Evolutionary conservation across 1,140 invertebrate species (phyloP).

Genomic region (Caenorhabditis tropicalis): DNA sequence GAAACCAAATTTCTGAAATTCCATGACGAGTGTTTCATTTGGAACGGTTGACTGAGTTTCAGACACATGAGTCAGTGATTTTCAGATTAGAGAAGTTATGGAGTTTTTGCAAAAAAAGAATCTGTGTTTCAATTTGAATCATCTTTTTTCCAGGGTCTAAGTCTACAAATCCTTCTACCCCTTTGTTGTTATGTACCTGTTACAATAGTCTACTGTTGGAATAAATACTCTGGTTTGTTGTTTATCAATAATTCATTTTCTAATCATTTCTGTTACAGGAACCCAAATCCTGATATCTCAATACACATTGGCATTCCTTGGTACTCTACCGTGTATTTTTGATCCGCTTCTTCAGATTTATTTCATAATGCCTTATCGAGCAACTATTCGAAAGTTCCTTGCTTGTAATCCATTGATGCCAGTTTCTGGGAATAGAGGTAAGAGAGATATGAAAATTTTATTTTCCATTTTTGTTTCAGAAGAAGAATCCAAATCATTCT

Average conservation of each 20-base stretch:
- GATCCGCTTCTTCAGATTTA: slow-evolving; percentile 1
- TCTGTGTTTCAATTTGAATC: too few species aligned
- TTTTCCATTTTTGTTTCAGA: too few species aligned
- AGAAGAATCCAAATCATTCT: too few species aligned
- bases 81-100: too few species aligned
- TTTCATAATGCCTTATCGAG: slow-evolving; percentile 5
- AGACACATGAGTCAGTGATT: neutral
- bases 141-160: too few species aligned
- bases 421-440: neutral
- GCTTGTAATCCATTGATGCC: neutral
- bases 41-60: neutral
- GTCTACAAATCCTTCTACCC: neutral
- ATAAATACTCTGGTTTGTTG: neutral
- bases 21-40: too few species aligned
- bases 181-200: slow-evolving; percentile 15
- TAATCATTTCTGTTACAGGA: neutral
- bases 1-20: too few species aligned
- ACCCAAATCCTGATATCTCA: slow-evolving; percentile 10
- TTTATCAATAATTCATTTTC: neutral
- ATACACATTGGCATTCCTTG: neutral
- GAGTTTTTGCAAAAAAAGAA: too few species aligned
- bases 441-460: too few species aligned
- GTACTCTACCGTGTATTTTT: neutral
- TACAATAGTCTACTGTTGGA: neutral
- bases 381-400: neutral